phyloP scores from a whole-genome alignment of 2,113 vertebrate species.

The Elachura formosa region DNA sequence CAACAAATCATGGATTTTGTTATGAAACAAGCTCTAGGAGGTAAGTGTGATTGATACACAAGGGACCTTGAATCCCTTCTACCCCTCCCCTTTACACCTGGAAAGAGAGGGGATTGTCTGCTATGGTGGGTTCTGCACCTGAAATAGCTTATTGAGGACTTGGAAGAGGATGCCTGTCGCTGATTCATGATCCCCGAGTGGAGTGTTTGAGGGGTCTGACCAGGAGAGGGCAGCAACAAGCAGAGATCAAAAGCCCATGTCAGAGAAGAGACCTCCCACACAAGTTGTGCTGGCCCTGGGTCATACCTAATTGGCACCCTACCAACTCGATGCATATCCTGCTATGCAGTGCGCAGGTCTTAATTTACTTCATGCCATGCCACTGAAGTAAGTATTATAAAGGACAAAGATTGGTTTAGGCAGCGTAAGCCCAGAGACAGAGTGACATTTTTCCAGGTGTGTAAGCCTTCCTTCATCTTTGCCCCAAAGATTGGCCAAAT shows the following conservation, averaged over 20 bases:
- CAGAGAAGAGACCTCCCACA: neutral
- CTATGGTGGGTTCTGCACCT: neutral
- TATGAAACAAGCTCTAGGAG: conserved; percentile 93
- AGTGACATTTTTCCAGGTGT: neutral
- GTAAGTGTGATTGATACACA: conserved; percentile 66
- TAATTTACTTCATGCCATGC: neutral
- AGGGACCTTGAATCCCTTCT: neutral
- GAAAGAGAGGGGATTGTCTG: neutral
- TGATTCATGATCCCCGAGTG: neutral
- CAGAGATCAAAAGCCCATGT: neutral
- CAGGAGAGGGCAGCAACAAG: conserved; percentile 23
- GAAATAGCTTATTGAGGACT: neutral
- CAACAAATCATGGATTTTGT: conserved; percentile 85
- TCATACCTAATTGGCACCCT: neutral
- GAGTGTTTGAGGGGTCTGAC: neutral
- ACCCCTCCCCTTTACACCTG: neutral
- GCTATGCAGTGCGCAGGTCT: neutral
- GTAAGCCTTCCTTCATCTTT: neutral
- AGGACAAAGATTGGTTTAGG: neutral
- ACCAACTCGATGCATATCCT: neutral
- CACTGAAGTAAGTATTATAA: neutral
- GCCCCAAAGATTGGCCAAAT: neutral
- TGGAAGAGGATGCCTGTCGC: neutral
- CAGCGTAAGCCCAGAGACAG: neutral
- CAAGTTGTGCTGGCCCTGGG: neutral